Evolutionary conservation across 2,888 invertebrate species (phyloP).

Genomic region (Aphidius colemani): DNA sequence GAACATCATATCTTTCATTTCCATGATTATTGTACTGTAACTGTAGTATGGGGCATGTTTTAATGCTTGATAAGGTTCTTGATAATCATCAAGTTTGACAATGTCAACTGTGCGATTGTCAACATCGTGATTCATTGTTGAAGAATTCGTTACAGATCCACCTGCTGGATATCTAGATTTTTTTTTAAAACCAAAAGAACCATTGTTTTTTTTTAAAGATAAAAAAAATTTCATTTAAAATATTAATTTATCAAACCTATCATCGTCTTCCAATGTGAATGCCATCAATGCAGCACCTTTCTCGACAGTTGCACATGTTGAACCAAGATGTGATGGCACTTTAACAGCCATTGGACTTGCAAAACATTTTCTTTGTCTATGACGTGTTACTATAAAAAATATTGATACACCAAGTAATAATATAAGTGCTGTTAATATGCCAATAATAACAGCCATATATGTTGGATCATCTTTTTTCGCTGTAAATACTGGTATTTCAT

Average conservation of each 20-base stretch:
- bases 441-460: slow-evolving; percentile 77
- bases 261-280: slow-evolving; percentile 57
- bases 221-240: slow-evolving; percentile 10
- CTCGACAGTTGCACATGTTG: slow-evolving; percentile 59
- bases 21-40: slow-evolving; percentile 76
- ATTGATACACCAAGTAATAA: slow-evolving; percentile 75
- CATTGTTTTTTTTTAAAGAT: background rate
- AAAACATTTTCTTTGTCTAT: slow-evolving; percentile 74
- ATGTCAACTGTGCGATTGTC: slow-evolving; percentile 66
- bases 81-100: slow-evolving; percentile 74
- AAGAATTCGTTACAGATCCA: slow-evolving; percentile 40
- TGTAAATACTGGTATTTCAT: slow-evolving; percentile 67
- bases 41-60: slow-evolving; percentile 78
- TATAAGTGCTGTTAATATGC: slow-evolving; percentile 76
- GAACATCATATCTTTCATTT: slow-evolving; percentile 73
- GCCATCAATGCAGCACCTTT: slow-evolving; percentile 59
- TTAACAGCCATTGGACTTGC: slow-evolving; percentile 72
- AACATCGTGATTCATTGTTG: slow-evolving; percentile 60
- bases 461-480: slow-evolving; percentile 73
- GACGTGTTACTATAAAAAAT: slow-evolving; percentile 73
- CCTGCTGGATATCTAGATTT: slow-evolving; percentile 45
- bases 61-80: slow-evolving; percentile 78
- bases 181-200: slow-evolving; percentile 1
- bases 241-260: slow-evolving; percentile 45
- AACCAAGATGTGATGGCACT: slow-evolving; percentile 60